Conservation (phyloP, 2,888 invertebrate genomes). For the Idaea biselata region DNA sequence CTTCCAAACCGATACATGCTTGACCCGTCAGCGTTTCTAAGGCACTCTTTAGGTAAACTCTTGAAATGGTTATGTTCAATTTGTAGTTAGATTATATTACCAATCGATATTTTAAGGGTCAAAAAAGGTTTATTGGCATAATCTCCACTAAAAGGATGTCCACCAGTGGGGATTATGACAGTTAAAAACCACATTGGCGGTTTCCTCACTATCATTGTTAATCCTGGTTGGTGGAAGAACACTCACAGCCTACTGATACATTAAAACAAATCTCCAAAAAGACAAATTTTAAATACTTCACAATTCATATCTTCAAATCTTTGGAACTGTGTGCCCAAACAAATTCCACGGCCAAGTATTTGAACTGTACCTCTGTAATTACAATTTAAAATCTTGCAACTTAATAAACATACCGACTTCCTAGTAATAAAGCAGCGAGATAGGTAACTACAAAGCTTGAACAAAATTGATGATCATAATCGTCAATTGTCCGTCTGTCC, state of each 20-base stretch:
- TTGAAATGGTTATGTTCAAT: neutral
- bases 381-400: conserved; percentile 20
- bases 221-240: no score
- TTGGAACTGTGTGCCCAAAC: neutral
- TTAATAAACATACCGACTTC: conserved; percentile 33
- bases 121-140: no score
- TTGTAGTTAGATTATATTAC: no score
- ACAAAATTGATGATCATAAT: conserved; percentile 69
- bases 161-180: no score
- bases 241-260: no score
- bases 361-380: neutral
- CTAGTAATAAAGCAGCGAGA: conserved; percentile 34
- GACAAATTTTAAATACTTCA: neutral
- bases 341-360: conserved; percentile 1
- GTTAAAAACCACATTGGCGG: no score
- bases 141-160: no score
- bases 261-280: neutral
- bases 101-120: no score
- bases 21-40: conserved; percentile 8
- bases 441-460: conserved; percentile 51
- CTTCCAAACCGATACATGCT: conserved; percentile 26
- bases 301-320: neutral
- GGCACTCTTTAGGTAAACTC: neutral
- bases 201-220: no score
- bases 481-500: conserved; percentile 50